These are phyloP conservation scores for Drosophila repletoides DNA, from an alignment of 1,140 invertebrate genomes.

Conservation along the genomic window DNA sequence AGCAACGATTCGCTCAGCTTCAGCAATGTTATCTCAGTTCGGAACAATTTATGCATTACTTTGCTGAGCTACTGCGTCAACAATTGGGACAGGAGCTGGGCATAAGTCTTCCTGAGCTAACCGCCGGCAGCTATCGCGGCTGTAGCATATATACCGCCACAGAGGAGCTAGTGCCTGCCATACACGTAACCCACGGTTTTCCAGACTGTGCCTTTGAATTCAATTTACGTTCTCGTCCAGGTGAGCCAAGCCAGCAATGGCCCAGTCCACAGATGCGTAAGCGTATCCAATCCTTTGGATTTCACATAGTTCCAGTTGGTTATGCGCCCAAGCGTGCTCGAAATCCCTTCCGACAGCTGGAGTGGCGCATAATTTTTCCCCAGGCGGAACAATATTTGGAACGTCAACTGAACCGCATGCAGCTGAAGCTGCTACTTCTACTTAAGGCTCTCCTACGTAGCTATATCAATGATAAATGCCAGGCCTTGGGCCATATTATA, in stretches of 20 bases:
- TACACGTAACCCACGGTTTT: slow-evolving; percentile 85
- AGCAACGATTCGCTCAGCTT: slow-evolving; percentile 77
- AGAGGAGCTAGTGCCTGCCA: slow-evolving; percentile 86
- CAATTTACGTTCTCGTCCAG: slow-evolving; percentile 84
- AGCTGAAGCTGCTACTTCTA: slow-evolving; percentile 87
- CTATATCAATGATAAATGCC: slow-evolving; percentile 84
- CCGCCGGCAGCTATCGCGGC: slow-evolving; percentile 83
- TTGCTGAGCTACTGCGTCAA: slow-evolving; percentile 85
- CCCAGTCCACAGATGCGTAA: slow-evolving; percentile 86
- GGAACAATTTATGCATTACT: slow-evolving; percentile 85
- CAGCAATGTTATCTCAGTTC: slow-evolving; percentile 85
- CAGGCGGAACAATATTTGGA: slow-evolving; percentile 89
- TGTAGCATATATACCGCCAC: slow-evolving; percentile 85
- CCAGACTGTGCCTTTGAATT: slow-evolving; percentile 86
- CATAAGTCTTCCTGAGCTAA: slow-evolving; percentile 83
- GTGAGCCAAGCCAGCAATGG: slow-evolving; percentile 86
- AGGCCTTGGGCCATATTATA: slow-evolving; percentile 48
- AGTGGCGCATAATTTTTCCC: slow-evolving; percentile 90
- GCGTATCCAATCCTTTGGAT: slow-evolving; percentile 87
- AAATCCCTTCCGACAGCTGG: slow-evolving; percentile 85
- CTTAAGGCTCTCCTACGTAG: slow-evolving; percentile 86
- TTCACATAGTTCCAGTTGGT: slow-evolving; percentile 87
- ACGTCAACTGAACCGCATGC: slow-evolving; percentile 86
- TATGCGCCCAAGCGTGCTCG: slow-evolving; percentile 84
- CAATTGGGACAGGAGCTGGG: slow-evolving; percentile 84